phyloP scores from a whole-genome alignment of 2,113 vertebrate species.

The Syngnathus typhle region DNA sequence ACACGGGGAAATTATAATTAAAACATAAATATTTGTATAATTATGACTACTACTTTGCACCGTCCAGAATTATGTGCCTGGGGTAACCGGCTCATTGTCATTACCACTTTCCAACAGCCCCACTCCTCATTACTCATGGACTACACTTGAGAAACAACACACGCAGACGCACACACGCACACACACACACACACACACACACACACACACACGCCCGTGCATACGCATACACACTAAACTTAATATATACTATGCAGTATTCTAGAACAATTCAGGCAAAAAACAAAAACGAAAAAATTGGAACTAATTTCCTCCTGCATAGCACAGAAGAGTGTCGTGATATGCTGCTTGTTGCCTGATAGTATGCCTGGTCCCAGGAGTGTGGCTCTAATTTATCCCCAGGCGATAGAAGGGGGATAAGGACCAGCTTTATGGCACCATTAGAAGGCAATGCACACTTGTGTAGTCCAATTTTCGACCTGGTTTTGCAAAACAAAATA shows the following conservation, averaged over 20 bases:
- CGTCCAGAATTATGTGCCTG: background rate
- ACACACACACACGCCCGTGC: background rate
- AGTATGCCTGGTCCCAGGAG: slow-evolving; percentile 49
- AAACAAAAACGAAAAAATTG: slow-evolving; percentile 38
- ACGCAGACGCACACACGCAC: slow-evolving; percentile 1
- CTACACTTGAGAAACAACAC: slow-evolving; percentile 4
- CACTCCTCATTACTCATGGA: background rate
- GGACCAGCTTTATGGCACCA: slow-evolving; percentile 54
- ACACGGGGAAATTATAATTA: background rate
- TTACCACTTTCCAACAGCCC: background rate
- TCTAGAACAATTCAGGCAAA: slow-evolving; percentile 34
- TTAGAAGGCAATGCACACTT: slow-evolving; percentile 47
- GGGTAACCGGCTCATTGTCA: background rate
- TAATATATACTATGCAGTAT: slow-evolving; percentile 26
- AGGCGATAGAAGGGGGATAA: slow-evolving; percentile 50
- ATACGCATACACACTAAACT: background rate
- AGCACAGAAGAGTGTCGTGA: slow-evolving; percentile 31
- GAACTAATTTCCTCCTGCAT: slow-evolving; percentile 29
- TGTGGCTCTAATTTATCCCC: slow-evolving; percentile 57
- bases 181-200: background rate
- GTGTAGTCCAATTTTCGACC: slow-evolving; percentile 7
- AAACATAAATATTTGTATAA: background rate
- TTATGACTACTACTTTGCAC: background rate
- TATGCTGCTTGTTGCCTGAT: slow-evolving; percentile 43
- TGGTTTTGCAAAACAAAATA: background rate